phyloP scores from a whole-genome alignment of 2,797 vertebrate species.

The Onychomys torridus region DNA sequence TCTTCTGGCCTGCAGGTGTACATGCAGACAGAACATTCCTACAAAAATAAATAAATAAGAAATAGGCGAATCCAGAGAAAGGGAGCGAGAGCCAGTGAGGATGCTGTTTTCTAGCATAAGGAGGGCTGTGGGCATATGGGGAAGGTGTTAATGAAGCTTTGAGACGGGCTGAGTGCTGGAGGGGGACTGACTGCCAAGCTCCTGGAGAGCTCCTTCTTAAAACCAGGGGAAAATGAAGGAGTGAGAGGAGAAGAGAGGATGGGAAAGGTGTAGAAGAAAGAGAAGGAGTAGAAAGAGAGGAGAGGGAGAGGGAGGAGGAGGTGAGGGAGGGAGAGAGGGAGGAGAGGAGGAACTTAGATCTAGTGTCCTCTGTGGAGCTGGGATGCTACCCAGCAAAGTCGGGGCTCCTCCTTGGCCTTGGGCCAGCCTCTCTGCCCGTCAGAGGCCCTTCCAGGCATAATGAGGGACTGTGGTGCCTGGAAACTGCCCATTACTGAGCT shows the following conservation, averaged over 20 bases:
- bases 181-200: not conserved
- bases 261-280: not conserved
- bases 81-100: not conserved
- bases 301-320: rapidly evolving
- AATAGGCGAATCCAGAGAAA: not conserved
- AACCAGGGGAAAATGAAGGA: not conserved
- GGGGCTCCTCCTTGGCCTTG: not conserved
- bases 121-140: not conserved
- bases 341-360: rapidly evolving
- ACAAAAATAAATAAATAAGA: not conserved
- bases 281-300: not conserved
- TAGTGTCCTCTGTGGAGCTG: not conserved
- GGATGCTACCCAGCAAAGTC: not conserved
- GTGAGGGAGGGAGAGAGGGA: rapidly evolving
- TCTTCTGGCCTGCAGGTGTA: not conserved
- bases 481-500: conserved; percentile 65
- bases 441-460: conserved; percentile 64
- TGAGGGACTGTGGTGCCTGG: conserved; percentile 25
- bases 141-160: not conserved
- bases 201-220: not conserved
- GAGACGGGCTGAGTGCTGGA: no score
- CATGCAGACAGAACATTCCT: not conserved
- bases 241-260: rapidly evolving
- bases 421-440: not conserved
- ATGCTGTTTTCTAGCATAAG: rapidly evolving